Evolutionary conservation across 1,140 invertebrate species (phyloP), one percentile per base, ranked within the genome.

Genomic region (Saccostrea glomerata): DNA sequence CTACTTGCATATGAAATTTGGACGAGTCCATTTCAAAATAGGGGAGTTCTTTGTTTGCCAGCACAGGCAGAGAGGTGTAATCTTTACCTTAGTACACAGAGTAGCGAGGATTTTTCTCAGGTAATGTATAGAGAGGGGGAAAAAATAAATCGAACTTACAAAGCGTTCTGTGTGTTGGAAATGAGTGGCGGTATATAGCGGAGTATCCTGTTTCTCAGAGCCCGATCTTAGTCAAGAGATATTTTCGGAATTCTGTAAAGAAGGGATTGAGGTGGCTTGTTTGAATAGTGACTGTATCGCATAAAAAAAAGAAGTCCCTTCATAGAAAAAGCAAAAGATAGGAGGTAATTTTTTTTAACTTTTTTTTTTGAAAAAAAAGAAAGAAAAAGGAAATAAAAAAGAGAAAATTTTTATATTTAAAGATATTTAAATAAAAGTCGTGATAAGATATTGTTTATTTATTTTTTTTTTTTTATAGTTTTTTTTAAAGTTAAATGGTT

Each of bases 1-100:
- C 77, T 56, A 86, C 77, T 82, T 89, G 85, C 82, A 84, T 87
- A 89, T 86, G 88, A 85, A 90, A 87, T 82, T 89, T 90, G 90
- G 90, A 89, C 84, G 73, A 90, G 90, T 90, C 88, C 88, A 90
- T 89, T 89, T 40, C 47, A 40, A 30, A 40, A 63, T 66, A 87
- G 89, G 84, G 70, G 83, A 70, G 82, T 84, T 84, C 82, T 84
- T 84, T 84, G 82, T 84, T 84, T 36, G 47, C 11, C 82, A 23
- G 82, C 40, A 40, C 40, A 82, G 77, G 30, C 40, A 15, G 77
- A 82, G 82, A 56, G 82, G 55, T 84, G 40, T 84, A 84, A 84
- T 54, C 82, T 84, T 55, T 84, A 84, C 82, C 82, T 84, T 55
- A 55, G 55, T 20, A 87, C 58, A 87, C 58, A 87, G 77, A 87